Percentiles rank a stretch among this genome's conserved stretches.
These are phyloP conservation scores for Pelvicachromis taeniatus DNA, from an alignment of 2,113 vertebrate genomes.

Conservation along the genomic window DNA sequence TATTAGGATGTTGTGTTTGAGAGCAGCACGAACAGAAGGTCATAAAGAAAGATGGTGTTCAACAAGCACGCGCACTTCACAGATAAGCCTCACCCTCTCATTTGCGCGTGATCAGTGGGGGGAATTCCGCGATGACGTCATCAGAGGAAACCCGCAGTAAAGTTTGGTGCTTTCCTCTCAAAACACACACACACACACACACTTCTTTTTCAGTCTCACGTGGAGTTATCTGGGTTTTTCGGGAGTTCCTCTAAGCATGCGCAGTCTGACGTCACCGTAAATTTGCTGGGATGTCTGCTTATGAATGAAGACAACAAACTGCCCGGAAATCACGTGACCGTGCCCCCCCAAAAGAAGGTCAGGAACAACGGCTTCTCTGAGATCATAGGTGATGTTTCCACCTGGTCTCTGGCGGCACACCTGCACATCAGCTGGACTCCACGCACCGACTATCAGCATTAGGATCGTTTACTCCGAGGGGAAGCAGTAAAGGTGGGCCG, in stretches of 20 bases:
- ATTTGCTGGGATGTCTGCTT: accelerated
- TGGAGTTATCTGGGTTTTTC: neutral
- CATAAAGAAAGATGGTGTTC: neutral
- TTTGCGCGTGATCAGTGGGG: accelerated
- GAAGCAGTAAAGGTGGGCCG: accelerated
- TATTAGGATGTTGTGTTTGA: accelerated
- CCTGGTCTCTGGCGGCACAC: too few species aligned
- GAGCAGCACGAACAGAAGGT: neutral
- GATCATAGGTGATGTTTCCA: neutral
- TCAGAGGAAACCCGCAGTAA: neutral
- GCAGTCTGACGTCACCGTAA: neutral
- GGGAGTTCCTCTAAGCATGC: neutral
- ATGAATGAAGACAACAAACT: neutral
- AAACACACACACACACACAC: accelerated
- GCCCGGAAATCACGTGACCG: neutral
- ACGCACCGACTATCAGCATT: neutral
- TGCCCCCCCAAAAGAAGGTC: accelerated
- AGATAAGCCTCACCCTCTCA: too few species aligned
- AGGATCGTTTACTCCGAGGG: accelerated
- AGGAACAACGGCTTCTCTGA: too few species aligned
- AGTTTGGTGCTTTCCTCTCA: neutral
- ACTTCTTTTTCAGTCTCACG: neutral
- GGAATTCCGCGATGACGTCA: accelerated
- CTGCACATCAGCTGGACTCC: neutral
- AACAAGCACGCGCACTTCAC: neutral